Percentiles rank a stretch among this genome's conserved stretches.
Conservation (phyloP, 2,113 vertebrate species). For the Onychostruthus taczanowskii region DNA sequence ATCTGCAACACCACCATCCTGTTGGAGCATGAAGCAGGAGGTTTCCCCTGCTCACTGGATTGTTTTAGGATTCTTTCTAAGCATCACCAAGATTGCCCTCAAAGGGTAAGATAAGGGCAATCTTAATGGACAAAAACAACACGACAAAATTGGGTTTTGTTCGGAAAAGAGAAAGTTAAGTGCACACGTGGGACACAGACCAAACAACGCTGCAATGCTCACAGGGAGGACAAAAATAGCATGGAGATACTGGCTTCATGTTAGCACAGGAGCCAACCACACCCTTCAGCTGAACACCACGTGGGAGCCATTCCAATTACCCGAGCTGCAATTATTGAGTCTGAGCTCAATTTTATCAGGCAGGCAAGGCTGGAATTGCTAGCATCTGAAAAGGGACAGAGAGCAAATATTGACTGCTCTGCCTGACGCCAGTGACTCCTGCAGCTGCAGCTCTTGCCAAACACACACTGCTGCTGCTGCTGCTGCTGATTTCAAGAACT, state of each 20-base stretch:
- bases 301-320: constrained; percentile 5
- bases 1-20: background rate
- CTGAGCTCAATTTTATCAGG: constrained; percentile 13
- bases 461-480: background rate
- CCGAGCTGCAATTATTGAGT: background rate
- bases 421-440: background rate
- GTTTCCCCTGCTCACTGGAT: background rate
- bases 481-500: background rate
- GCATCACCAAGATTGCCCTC: background rate
- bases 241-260: background rate
- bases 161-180: background rate
- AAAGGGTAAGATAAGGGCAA: background rate
- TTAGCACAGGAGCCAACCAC: constrained; percentile 58
- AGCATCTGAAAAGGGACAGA: background rate
- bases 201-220: background rate
- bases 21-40: fast-evolving
- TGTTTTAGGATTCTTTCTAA: background rate
- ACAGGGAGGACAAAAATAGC: background rate
- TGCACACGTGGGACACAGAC: background rate
- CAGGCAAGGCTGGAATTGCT: constrained; percentile 16
- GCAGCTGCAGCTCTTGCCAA: background rate
- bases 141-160: background rate
- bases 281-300: constrained; percentile 31
- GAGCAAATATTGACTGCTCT: background rate
- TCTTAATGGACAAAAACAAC: fast-evolving